Evolutionary conservation across 2,888 invertebrate genomes (phyloP), one percentile per base, ranked within the genome.

Genomic region (Patella pellucida): DNA sequence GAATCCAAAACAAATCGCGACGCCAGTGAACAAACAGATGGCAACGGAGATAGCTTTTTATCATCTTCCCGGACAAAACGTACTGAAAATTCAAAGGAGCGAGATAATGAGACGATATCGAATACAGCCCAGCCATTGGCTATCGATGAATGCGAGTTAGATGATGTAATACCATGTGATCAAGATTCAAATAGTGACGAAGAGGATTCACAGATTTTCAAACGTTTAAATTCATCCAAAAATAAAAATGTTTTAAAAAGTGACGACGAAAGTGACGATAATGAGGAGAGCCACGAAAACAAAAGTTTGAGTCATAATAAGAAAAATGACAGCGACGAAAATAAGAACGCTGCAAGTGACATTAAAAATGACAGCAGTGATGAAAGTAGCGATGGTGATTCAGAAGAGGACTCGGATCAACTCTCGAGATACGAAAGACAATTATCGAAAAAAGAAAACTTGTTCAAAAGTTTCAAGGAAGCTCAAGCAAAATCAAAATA

Each of bases 161-260:
- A 41, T 41, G 41, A 41, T 41, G 41, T 41, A 41, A 41, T 41
- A 41, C 41, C 41, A 41, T 41, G 41, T 41, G 41, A 41, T 5
- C 41, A 41, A 41, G 23, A 62, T 62, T 19, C 11, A 19, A 23
- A 62, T 7, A 62, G 23, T 62, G 62, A 62, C 1, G 62, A 19
- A 12, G 41, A 41, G 41, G 62, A 62, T 23, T 62, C 62, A 1
- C 62, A 62, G 14, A 62, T 62, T 19, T 19, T 23, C 41, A 41
- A 41, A 41, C 41, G 7, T 12, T 62, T 62, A 19, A 62, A 23
- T 62, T 23, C 19, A 12, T 62, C 62, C 19, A 62, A 62, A 62
- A 62, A 62, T 19, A 62, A 62, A 23, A 62, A 62, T 23, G 23
- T 62, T 62, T 62, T 62, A 14, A 62, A 62, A 15, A 62, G 62